phyloP scores from a whole-genome alignment of 2,797 vertebrate species.

The Pantherophis vulpinus region DNA sequence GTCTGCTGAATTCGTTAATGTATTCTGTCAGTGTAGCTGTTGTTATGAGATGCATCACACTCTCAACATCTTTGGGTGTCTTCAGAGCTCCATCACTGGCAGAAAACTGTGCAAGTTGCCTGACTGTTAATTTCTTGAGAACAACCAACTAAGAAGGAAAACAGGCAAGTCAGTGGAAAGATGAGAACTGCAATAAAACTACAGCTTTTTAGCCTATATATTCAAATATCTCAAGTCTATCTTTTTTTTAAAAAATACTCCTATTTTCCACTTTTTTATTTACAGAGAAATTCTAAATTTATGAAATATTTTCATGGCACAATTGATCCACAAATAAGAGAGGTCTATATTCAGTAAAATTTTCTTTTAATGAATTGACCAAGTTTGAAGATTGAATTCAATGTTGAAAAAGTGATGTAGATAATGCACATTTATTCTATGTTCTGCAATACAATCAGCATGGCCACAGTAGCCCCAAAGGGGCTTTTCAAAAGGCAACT shows the following conservation, averaged over 20 bases:
- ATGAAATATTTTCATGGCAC: not conserved
- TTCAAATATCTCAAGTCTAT: not conserved
- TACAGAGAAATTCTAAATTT: not conserved
- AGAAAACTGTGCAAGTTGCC: constrained; percentile 18
- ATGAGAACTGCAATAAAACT: not conserved
- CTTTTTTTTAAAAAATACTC: not conserved
- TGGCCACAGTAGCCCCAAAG: no score
- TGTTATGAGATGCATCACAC: not conserved
- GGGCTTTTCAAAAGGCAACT: not conserved
- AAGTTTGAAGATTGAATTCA: not conserved
- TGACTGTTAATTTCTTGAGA: constrained; percentile 7
- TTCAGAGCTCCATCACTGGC: not conserved
- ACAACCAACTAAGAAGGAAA: not conserved
- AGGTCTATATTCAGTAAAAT: not conserved
- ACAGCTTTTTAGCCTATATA: not conserved
- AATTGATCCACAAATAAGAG: not conserved
- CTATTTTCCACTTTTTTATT: not conserved
- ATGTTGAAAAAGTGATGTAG: no score
- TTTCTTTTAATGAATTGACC: not conserved
- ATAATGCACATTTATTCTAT: no score
- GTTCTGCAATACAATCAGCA: no score
- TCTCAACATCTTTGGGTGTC: not conserved
- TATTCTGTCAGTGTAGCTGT: constrained; percentile 5
- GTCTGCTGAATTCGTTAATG: constrained; percentile 12
- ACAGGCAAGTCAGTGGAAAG: not conserved